A percentile compares a stretch with the other conserved stretches of the same genome.
Conservation (phyloP, 1,140 invertebrate species). For the Zophobas atratus region DNA sequence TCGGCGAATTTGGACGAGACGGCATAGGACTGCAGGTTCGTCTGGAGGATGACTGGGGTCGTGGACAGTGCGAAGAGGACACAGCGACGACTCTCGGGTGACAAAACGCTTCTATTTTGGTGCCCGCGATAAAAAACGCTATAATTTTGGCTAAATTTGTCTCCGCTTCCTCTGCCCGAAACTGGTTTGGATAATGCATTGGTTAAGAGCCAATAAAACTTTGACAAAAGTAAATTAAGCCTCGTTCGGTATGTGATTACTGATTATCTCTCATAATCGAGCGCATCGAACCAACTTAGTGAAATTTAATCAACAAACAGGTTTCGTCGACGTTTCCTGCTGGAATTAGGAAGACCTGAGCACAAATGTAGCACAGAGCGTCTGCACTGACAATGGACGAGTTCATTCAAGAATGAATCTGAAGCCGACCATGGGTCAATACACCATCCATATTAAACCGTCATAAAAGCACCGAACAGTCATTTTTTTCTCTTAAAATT, state of each 20-base stretch:
- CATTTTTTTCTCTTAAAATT: slow-evolving; percentile 48
- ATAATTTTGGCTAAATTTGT: not conserved
- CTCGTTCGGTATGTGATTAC: not conserved
- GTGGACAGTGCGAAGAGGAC: too few relatives aligned
- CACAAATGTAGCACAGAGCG: too few relatives aligned
- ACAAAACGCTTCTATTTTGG: not conserved
- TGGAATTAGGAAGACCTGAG: not conserved
- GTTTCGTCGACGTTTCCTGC: not conserved
- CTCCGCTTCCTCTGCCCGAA: not conserved
- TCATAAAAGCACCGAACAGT: slow-evolving; percentile 51
- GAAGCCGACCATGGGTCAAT: slow-evolving; percentile 50
- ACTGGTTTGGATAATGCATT: slow-evolving; percentile 1
- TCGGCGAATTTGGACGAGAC: not conserved
- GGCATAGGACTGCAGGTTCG: too few relatives aligned
- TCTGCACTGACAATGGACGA: not conserved
- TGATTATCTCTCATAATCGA: slow-evolving; percentile 1
- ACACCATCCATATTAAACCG: slow-evolving; percentile 48
- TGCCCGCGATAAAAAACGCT: not conserved
- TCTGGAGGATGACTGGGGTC: too few relatives aligned
- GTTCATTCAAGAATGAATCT: slow-evolving; percentile 27
- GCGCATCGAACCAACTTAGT: slow-evolving; percentile 1
- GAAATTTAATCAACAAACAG: slow-evolving; percentile 1
- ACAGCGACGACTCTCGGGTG: not conserved
- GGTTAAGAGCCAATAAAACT: not conserved
- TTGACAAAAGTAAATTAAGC: slow-evolving; percentile 6